Evolutionary conservation across 2,113 vertebrate genomes (phyloP).

Genomic region (Aptenodytes forsteri): DNA sequence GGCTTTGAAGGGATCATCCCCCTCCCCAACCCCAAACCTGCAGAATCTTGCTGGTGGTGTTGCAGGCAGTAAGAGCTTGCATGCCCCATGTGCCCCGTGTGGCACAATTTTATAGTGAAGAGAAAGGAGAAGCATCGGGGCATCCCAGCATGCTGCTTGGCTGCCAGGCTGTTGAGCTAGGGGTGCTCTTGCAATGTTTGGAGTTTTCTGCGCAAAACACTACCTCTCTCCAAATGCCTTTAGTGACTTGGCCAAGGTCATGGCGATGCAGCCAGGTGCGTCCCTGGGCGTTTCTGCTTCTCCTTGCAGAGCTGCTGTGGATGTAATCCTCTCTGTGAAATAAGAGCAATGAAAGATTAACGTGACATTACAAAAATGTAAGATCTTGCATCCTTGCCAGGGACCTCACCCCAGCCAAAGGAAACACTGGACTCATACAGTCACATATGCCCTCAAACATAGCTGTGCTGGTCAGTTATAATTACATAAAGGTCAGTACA

Average conservation of each 20-base stretch:
- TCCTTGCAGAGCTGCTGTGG: not conserved
- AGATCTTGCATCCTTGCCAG: not conserved
- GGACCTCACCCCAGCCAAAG: not conserved
- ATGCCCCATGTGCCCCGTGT: accelerated
- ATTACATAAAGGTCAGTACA: no score
- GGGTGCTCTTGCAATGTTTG: not conserved
- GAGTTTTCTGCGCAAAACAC: not conserved
- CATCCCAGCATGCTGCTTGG: not conserved
- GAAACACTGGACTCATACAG: not conserved
- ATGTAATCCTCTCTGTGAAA: not conserved
- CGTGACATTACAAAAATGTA: not conserved
- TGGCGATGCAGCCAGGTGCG: accelerated
- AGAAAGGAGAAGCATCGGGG: not conserved
- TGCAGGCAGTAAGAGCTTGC: accelerated
- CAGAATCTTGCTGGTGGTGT: not conserved
- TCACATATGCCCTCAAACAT: not conserved
- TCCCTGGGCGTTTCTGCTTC: not conserved
- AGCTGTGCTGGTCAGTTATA: not conserved
- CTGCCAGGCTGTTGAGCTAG: not conserved
- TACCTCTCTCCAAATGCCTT: not conserved
- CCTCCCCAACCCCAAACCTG: not conserved
- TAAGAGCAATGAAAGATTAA: not conserved
- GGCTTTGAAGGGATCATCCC: not conserved
- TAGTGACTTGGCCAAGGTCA: not conserved
- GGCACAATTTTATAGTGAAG: not conserved